Evolutionary conservation across 2,113 vertebrate species (phyloP).

Genomic region (Rhabdomys dilectus): DNA sequence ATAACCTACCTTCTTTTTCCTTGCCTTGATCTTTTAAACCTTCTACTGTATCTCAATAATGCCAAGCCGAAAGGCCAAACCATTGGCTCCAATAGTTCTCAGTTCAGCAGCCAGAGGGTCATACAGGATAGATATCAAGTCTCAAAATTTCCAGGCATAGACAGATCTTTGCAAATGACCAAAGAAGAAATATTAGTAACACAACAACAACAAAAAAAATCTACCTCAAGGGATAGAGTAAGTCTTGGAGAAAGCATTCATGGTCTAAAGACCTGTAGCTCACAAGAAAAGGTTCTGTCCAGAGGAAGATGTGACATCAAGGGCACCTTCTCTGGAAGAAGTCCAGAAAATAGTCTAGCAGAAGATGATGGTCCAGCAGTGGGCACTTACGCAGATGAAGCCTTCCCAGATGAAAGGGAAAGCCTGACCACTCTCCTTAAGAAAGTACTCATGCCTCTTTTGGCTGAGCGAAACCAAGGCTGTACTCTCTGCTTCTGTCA

Average conservation of each 20-base stretch:
- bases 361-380: neutral
- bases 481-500: neutral
- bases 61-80: neutral
- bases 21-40: neutral
- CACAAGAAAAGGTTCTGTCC: neutral
- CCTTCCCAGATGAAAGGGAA: fast-evolving
- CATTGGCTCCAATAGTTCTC: neutral
- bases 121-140: neutral
- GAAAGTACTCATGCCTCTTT: neutral
- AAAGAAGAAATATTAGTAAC: neutral
- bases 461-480: neutral
- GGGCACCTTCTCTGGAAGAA: neutral
- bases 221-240: neutral
- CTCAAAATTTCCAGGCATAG: neutral
- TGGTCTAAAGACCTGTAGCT: neutral
- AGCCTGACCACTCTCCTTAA: neutral
- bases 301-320: neutral
- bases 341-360: neutral
- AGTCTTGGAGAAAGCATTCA: neutral
- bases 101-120: neutral
- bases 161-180: neutral
- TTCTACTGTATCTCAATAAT: neutral
- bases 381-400: neutral
- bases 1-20: neutral
- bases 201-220: neutral